Base-by-base conservation (phyloP, 2,797 vertebrate species). In the Sitta carolinensis region DNA sequence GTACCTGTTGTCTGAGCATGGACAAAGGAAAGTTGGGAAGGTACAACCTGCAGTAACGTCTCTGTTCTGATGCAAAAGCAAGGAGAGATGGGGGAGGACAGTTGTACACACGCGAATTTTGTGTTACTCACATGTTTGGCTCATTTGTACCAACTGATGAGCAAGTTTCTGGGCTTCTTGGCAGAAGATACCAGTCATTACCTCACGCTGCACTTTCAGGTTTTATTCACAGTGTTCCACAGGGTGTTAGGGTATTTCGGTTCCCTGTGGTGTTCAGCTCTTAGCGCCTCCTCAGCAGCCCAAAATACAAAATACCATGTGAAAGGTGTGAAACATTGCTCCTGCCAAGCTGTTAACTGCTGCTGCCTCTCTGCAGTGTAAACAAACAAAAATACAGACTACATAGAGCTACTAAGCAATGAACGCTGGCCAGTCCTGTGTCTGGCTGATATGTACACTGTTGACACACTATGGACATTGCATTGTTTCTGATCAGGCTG, bases 381-480 rank as follows among this genome's bases (percentile, higher is more conserved):
- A 66, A n/a, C n/a, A 62, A 80, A 42, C 42, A 62, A 5, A 63
- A 32, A 48, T 7, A 32, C 32, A 19, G 36, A 43, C 10, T 23
- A 16, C 36, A 32, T 0, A 32, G 58, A 36, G 26, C 36, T 87
- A 3, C 32, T 57, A 30, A 57, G 58, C 57, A 32, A 10, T 13
- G 42, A 55, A 10, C 11, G 8, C n/a, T 30, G 32, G 17, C 50
- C 27, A 40, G 45, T 52, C 47, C 36, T 67, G 15, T 70, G 42
- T 62, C 66, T 87, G 66, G 23, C 42, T 48, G 52, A 20, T 22
- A 7, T 0, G 1, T 42, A 4, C 1, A 0, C 29, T 30, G 10
- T 4, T 22, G 45, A 40, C 30, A 66, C 50, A 34, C 30, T 52
- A 15, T 40, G 38, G 45, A 7, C 9, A 8, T 10, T 7, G 3